A percentile compares a stretch with the other conserved stretches of the same genome.
Conservation (phyloP, 1,140 invertebrate species). For the Adoxophyes honmai region DNA sequence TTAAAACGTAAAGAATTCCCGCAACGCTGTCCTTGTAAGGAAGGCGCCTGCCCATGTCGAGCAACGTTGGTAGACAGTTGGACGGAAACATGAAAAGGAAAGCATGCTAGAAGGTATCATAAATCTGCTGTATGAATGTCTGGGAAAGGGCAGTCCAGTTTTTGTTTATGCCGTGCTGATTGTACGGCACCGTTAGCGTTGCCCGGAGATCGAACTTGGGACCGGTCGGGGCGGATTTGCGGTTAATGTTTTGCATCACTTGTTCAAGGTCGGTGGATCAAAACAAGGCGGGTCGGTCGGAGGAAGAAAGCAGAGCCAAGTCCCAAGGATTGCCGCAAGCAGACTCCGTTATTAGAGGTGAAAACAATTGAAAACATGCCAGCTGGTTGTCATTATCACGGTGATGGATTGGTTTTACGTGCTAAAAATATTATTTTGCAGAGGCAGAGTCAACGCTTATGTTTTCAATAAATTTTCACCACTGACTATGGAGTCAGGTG, state of each 20-base stretch:
- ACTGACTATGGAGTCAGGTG: no score
- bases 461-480: no score
- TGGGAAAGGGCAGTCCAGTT: constrained; percentile 6
- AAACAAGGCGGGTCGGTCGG: neutral
- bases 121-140: constrained; percentile 9
- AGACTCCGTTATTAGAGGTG: no score
- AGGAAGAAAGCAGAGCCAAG: neutral
- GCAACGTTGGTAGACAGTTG: no score
- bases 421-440: no score
- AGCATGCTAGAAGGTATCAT: neutral
- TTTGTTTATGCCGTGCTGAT: constrained; percentile 5
- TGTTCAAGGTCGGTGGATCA: neutral
- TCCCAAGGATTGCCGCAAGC: neutral
- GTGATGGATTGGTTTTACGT: no score
- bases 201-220: neutral
- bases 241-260: neutral
- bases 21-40: no score
- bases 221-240: neutral
- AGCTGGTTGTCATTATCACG: no score
- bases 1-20: no score
- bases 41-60: no score
- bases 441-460: no score
- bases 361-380: no score
- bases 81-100: constrained; percentile 12
- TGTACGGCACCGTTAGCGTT: neutral